These are phyloP conservation scores for Murina feae DNA, from an alignment of 2,113 vertebrate species.

Conservation along the genomic window DNA sequence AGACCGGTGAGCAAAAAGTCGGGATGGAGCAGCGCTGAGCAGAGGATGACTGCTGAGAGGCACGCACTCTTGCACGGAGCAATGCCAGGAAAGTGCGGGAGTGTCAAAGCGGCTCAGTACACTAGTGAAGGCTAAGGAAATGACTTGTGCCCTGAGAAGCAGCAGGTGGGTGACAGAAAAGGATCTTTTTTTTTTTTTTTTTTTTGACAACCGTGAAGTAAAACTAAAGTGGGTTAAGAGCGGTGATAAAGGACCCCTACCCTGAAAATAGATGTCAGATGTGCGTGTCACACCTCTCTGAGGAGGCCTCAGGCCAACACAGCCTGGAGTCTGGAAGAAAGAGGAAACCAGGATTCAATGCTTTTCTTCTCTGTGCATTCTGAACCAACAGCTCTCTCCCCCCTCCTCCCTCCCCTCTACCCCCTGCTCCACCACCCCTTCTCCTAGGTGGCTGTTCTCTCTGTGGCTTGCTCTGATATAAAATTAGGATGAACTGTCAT, in stretches of 20 bases:
- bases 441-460: not conserved
- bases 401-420: not conserved
- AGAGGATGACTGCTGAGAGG: not conserved
- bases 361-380: not conserved
- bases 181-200: not conserved
- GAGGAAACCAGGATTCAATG: not conserved
- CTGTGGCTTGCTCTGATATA: not conserved
- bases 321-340: not conserved
- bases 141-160: not conserved
- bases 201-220: not conserved
- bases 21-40: not conserved
- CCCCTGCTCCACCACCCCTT: not conserved
- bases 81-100: not conserved
- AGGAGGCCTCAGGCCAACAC: not conserved
- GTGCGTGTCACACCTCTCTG: accelerated
- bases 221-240: not conserved
- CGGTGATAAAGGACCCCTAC: not conserved
- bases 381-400: not conserved
- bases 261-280: not conserved
- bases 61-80: not conserved
- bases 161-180: not conserved
- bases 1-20: not conserved
- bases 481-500: not conserved
- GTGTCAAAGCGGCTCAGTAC: not conserved
- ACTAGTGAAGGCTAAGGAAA: not conserved